Conservation (phyloP, 2,888 invertebrate genomes). For the Amaurobius ferox region DNA sequence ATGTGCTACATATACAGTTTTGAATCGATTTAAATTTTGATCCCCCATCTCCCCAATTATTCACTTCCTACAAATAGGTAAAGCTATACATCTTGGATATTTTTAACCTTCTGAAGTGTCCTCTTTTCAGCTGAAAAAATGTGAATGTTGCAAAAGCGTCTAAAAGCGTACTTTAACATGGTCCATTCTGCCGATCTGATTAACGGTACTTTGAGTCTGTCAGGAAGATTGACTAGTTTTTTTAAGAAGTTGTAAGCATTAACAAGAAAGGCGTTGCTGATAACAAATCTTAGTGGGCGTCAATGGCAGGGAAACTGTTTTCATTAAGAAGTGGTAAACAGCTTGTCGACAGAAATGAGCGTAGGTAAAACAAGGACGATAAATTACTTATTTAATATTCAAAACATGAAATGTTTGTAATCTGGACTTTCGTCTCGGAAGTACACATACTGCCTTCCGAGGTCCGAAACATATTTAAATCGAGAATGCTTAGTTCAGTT, state of each 20-base stretch:
- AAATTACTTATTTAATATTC: slow-evolving; percentile 60
- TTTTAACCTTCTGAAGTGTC: too few relatives aligned
- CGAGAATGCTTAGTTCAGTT: not conserved
- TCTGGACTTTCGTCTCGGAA: not conserved
- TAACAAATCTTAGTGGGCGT: slow-evolving; percentile 45
- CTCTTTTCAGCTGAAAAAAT: too few relatives aligned
- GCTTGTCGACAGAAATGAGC: slow-evolving; percentile 17
- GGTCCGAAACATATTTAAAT: not conserved
- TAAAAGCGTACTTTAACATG: too few relatives aligned
- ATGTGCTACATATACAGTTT: too few relatives aligned
- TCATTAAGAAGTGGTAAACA: slow-evolving; percentile 54
- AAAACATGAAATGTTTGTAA: slow-evolving; percentile 49
- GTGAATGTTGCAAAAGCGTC: too few relatives aligned
- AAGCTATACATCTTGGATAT: too few relatives aligned
- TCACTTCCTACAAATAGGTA: too few relatives aligned
- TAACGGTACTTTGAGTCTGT: slow-evolving; percentile 21
- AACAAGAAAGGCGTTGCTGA: slow-evolving; percentile 52
- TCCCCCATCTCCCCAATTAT: too few relatives aligned
- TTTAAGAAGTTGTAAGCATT: slow-evolving; percentile 16
- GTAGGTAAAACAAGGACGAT: slow-evolving; percentile 58
- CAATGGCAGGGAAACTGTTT: slow-evolving; percentile 20
- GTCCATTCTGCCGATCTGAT: not conserved
- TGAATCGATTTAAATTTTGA: too few relatives aligned
- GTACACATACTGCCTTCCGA: not conserved
- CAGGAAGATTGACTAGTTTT: slow-evolving; percentile 33